A percentile compares a stretch with the other conserved stretches of the same genome.
Evolutionary conservation across 1,140 invertebrate genomes (phyloP).

Genomic region (Lordiphosa mommai): DNA sequence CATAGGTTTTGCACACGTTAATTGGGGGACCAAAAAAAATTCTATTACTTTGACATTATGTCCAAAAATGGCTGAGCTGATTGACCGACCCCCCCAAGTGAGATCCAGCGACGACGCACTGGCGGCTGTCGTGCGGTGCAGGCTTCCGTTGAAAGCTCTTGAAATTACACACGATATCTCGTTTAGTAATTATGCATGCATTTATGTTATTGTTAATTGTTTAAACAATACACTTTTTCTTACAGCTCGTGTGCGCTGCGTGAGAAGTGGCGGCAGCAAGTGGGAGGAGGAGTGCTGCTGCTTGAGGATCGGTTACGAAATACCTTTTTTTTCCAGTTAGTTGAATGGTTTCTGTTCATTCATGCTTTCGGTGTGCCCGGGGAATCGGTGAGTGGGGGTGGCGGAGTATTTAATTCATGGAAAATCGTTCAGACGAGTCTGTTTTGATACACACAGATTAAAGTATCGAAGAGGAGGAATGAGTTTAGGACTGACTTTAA

Average conservation of each 20-base stretch:
- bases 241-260: slow-evolving; percentile 30
- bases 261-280: slow-evolving; percentile 12
- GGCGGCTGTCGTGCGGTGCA: slow-evolving; percentile 62
- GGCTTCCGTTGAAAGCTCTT: slow-evolving; percentile 62
- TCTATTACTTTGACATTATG: slow-evolving; percentile 25
- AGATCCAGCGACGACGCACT: slow-evolving; percentile 41
- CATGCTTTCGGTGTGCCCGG: slow-evolving; percentile 28
- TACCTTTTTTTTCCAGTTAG: slow-evolving; percentile 20
- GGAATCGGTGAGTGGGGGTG: slow-evolving; percentile 14
- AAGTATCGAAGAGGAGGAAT: background rate
- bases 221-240: slow-evolving; percentile 57
- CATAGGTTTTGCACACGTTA: background rate
- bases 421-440: slow-evolving; percentile 30
- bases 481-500: too few species aligned
- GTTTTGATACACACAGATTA: background rate
- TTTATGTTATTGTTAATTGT: slow-evolving; percentile 77
- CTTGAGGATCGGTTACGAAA: slow-evolving; percentile 40
- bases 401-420: slow-evolving; percentile 47
- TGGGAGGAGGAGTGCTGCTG: background rate
- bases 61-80: background rate
- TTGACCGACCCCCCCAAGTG: slow-evolving; percentile 12
- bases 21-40: too few species aligned
- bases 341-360: slow-evolving; percentile 61
- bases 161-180: slow-evolving; percentile 64
- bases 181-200: slow-evolving; percentile 63